phyloP scores from a whole-genome alignment of 2,113 vertebrate species.

The Hemiprocne comata region DNA sequence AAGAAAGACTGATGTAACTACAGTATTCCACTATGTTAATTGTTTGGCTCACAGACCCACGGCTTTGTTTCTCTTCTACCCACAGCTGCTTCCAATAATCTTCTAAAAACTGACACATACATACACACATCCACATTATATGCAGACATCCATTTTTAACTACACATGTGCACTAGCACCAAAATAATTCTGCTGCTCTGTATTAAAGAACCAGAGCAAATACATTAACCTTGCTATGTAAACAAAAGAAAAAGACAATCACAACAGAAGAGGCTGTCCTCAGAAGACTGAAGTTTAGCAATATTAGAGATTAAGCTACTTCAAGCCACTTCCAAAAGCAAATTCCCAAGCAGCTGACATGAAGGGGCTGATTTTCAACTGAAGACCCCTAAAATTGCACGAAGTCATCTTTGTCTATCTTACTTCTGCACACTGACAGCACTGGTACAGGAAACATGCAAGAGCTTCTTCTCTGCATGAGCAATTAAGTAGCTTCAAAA shows the following conservation, averaged over 20 bases:
- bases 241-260: neutral
- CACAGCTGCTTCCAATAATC: constrained; percentile 68
- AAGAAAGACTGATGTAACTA: constrained; percentile 72
- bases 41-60: constrained; percentile 55
- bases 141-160: neutral
- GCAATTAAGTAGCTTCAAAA: neutral
- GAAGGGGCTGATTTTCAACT: neutral
- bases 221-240: neutral
- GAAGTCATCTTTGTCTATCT: neutral
- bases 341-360: neutral
- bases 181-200: neutral
- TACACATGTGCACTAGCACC: neutral
- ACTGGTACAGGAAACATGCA: fast-evolving
- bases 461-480: neutral
- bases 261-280: neutral
- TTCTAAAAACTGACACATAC: constrained; percentile 36
- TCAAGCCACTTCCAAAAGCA: neutral
- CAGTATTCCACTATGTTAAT: constrained; percentile 68
- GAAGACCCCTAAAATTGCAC: neutral
- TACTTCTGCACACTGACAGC: neutral
- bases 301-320: neutral
- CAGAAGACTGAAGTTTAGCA: neutral
- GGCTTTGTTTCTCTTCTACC: constrained; percentile 69
- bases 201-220: neutral
- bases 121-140: neutral